phyloP scores from a whole-genome alignment of 2,888 invertebrate genomes.

The Cephus rjabovi region DNA sequence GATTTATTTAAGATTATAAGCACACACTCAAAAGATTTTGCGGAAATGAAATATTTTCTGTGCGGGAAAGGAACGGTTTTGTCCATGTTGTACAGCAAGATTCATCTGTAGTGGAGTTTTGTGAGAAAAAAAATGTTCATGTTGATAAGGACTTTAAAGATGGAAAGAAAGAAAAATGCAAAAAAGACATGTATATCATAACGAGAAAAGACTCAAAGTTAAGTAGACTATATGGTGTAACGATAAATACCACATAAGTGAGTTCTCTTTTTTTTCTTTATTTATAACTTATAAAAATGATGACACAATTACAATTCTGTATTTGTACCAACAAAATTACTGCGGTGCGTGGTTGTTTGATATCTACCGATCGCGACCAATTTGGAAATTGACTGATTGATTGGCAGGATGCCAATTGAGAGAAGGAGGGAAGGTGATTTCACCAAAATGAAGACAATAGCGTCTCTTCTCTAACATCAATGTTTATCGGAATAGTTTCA shows the following conservation, averaged over 20 bases:
- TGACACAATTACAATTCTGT: conserved; percentile 54
- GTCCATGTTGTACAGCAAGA: background rate
- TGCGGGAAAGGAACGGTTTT: no score
- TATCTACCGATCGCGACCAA: background rate
- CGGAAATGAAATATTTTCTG: background rate
- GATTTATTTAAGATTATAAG: background rate
- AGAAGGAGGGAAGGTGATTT: background rate
- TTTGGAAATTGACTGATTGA: background rate
- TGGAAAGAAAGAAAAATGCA: background rate
- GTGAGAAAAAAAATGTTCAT: no score
- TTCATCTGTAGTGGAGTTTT: background rate
- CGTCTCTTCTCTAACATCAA: background rate
- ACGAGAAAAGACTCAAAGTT: background rate
- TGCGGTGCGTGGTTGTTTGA: background rate
- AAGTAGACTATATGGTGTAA: background rate
- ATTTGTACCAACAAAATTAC: conserved; percentile 47
- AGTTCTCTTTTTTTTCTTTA: conserved; percentile 41
- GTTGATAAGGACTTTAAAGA: background rate
- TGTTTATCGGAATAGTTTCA: background rate
- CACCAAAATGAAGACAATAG: background rate
- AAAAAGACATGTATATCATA: conserved; percentile 1
- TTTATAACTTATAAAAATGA: conserved; percentile 60
- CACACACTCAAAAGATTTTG: background rate
- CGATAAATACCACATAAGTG: background rate
- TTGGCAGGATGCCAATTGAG: background rate